Percentiles rank a stretch among this genome's conserved stretches.
Conservation (phyloP, 2,113 vertebrate species). For the Salvator merianae region DNA sequence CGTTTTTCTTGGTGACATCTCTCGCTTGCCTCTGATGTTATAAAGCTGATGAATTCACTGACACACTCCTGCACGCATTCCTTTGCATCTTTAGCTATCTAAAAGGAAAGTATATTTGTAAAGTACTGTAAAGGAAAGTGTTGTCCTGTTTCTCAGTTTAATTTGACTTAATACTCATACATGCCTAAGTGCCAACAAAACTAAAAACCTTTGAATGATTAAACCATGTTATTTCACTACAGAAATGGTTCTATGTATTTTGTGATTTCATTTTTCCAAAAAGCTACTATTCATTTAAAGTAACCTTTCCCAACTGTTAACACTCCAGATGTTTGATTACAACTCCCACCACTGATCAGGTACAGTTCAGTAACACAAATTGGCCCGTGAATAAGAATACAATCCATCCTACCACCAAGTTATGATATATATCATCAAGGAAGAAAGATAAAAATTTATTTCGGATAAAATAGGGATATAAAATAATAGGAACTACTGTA, state of each 20-base stretch:
- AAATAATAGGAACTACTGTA: not conserved
- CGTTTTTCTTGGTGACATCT: conserved; percentile 98
- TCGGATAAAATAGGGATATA: not conserved
- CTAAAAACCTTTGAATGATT: not conserved
- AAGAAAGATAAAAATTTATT: not conserved
- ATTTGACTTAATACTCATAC: not conserved
- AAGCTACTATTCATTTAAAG: not conserved
- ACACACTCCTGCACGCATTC: conserved; percentile 99
- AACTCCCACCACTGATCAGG: not conserved
- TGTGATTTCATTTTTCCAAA: no score
- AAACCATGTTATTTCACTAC: not conserved
- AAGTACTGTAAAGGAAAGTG: not conserved
- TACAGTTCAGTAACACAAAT: not conserved
- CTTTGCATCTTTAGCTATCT: conserved; percentile 99
- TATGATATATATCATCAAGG: not conserved
- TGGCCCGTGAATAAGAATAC: not conserved
- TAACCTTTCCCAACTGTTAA: not conserved
- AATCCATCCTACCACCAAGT: not conserved
- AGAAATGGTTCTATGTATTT: not conserved
- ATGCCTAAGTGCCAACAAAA: not conserved
- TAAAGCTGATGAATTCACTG: conserved; percentile 99
- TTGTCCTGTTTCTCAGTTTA: not conserved
- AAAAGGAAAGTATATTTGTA: conserved; percentile 2
- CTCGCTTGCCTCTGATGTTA: conserved; percentile 97
- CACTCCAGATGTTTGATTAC: not conserved